These are phyloP conservation scores for Clinocottus analis DNA, from an alignment of 2,113 vertebrate species.

Conservation along the genomic window DNA sequence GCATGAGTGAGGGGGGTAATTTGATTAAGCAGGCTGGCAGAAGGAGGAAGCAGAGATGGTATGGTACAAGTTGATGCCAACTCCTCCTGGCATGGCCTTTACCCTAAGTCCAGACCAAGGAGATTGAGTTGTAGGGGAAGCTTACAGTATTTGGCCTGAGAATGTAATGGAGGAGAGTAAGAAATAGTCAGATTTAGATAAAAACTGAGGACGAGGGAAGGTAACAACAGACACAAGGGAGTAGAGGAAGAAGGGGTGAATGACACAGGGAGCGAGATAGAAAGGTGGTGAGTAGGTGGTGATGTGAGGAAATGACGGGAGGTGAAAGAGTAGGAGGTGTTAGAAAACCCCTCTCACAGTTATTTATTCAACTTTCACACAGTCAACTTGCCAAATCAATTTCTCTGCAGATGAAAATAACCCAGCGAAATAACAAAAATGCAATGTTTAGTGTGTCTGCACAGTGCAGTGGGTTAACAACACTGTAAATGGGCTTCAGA, in stretches of 20 bases:
- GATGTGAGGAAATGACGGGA: constrained; percentile 40
- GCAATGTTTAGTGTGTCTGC: not conserved
- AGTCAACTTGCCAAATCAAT: constrained; percentile 11
- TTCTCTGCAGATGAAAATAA: constrained; percentile 14
- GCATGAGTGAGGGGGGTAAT: constrained; percentile 68
- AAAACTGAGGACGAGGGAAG: constrained; percentile 1
- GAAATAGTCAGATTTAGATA: constrained; percentile 39
- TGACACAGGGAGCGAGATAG: constrained; percentile 70
- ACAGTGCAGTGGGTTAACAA: not conserved
- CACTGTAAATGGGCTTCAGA: not conserved
- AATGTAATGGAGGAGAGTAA: constrained; percentile 25
- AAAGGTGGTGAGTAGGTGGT: constrained; percentile 67
- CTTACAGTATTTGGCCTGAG: constrained; percentile 29
- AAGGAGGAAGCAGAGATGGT: constrained; percentile 79
- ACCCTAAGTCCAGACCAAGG: constrained; percentile 60
- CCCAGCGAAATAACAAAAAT: not conserved
- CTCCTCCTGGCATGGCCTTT: constrained; percentile 74
- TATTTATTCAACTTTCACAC: constrained; percentile 35
- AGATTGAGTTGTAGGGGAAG: constrained; percentile 48
- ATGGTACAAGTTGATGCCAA: constrained; percentile 77
- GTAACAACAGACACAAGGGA: constrained; percentile 49
- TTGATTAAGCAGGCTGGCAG: constrained; percentile 79
- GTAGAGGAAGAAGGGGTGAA: constrained; percentile 71
- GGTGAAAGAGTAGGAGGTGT: constrained; percentile 58
- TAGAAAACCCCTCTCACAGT: constrained; percentile 20